Percentiles rank a stretch among this genome's conserved stretches.
These are phyloP conservation scores for Cathartes aura DNA, from an alignment of 2,113 vertebrate species.

Conservation along the genomic window DNA sequence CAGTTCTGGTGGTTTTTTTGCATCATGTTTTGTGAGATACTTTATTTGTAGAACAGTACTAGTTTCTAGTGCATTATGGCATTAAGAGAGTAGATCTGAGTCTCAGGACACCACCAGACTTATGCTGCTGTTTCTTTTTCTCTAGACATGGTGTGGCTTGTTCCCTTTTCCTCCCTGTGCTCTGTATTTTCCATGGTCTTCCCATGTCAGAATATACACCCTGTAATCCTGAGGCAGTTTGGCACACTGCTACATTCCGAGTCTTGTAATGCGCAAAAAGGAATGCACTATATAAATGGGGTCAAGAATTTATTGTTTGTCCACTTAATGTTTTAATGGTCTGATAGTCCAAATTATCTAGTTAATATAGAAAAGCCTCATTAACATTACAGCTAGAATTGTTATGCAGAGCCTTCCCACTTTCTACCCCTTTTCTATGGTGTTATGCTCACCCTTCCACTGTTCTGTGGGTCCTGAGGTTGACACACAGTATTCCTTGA, in stretches of 20 bases:
- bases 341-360: background rate
- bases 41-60: background rate
- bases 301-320: background rate
- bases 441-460: background rate
- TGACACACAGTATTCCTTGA: background rate
- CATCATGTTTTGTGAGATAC: background rate
- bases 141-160: background rate
- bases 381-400: background rate
- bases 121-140: background rate
- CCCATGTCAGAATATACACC: background rate
- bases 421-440: background rate
- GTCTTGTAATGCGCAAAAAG: background rate
- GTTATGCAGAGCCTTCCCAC: background rate
- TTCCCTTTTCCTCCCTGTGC: background rate
- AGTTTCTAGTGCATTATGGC: background rate
- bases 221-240: background rate
- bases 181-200: background rate
- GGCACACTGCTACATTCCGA: background rate
- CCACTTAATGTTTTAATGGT: background rate
- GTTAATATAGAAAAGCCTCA: background rate
- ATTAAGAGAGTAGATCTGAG: background rate
- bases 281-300: background rate
- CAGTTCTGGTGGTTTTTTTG: background rate
- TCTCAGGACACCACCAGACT: background rate
- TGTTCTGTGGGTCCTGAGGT: background rate